These are phyloP conservation scores for Nothocercus nigrocapillus DNA, from an alignment of 2,113 vertebrate species.

Conservation along the genomic window DNA sequence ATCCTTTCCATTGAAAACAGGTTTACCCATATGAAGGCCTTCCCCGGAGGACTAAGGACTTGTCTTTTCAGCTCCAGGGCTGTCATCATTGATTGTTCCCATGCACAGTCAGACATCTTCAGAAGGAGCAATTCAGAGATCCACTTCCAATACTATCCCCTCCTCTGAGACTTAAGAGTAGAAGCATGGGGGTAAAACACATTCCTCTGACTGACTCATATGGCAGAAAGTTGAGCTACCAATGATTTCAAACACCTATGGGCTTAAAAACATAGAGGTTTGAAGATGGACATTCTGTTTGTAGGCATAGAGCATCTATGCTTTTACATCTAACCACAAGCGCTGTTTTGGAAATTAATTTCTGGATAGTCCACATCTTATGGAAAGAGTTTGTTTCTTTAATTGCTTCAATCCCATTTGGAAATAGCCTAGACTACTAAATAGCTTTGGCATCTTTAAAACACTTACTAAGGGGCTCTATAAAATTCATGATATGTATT, in stretches of 20 bases:
- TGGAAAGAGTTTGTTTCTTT: slow-evolving; percentile 18
- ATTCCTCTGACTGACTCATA: neutral
- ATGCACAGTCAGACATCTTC: neutral
- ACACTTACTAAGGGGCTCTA: neutral
- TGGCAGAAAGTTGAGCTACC: neutral
- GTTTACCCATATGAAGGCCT: neutral
- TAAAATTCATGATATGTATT: neutral
- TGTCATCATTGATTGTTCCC: neutral
- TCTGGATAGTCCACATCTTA: neutral
- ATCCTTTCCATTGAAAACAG: neutral
- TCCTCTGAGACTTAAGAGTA: neutral
- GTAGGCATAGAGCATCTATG: neutral
- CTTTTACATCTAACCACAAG: neutral
- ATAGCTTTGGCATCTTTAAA: neutral
- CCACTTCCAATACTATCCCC: neutral
- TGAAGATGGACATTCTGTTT: neutral
- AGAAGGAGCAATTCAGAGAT: neutral
- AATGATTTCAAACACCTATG: neutral
- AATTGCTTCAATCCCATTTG: neutral
- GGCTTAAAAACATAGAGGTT: neutral
- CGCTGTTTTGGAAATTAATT: neutral
- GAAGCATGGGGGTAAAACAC: neutral
- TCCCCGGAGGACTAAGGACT: neutral
- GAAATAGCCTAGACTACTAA: slow-evolving; percentile 2
- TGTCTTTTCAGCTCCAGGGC: neutral